Base-by-base conservation (phyloP, 2,888 invertebrate species). In the Ennomos erosarius region DNA sequence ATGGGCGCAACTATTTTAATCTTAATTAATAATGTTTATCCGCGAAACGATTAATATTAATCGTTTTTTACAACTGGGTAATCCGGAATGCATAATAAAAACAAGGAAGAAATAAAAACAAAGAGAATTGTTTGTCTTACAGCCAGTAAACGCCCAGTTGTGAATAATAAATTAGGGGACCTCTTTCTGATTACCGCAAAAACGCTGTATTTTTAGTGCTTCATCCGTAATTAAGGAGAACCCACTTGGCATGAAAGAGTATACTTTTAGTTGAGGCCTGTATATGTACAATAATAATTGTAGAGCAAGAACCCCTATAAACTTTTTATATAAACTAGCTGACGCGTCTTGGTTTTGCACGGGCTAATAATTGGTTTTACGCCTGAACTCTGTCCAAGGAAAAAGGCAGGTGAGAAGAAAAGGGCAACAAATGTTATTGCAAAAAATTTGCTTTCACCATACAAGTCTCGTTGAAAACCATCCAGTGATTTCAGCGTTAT, bases 11-110 rank as follows among this genome's bases (percentile, higher is more conserved):
- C 26, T 26, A 26, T 26, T 6, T 26, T 26, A 26, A 26, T 1
- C 26, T 26, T 26, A 26, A 26, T 16, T 16, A 2, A 26, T 26
- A 26, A 26, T 43, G 38, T 52, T 55, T 59, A 38, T 55, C 26
- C 16, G 11, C 43, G n/a, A 52, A 52, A 45, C 34, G 33, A 50
- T 59, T 59, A 55, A 47, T 50, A 46, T 59, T 46, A 40, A 10
- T n/a, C 46, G 55, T 1, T 50, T 59, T 58, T 59, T 50, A 52
- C 50, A 39, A 35, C 50, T 13, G 34, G 33, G 50, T 59, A 55
- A 59, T 59, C 59, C 55, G 46, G 59, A 54, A 55, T 42, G 45
- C 55, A 47, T 59, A 59, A 59, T 53, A 43, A 45, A 34, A 52
- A 52, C 44, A 26, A 50, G 50, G 40, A 40, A 38, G n/a, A 16